Evolutionary conservation across 2,113 vertebrate genomes (phyloP).

Genomic region (Entelurus aequoreus): DNA sequence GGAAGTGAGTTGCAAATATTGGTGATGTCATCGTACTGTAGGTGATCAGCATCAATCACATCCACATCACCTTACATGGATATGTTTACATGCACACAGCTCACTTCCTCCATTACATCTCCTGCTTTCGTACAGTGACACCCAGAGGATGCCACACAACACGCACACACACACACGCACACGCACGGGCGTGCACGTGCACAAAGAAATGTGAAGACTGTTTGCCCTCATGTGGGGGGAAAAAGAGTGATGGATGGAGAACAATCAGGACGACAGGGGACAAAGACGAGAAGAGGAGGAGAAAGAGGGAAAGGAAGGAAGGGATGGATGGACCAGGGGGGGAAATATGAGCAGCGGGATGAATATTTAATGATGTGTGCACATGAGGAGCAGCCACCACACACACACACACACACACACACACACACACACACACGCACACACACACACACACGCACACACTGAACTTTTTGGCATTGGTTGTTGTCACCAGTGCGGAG

Average conservation of each 20-base stretch:
- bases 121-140: constrained; percentile 64
- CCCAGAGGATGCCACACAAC: constrained; percentile 46
- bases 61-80: constrained; percentile 31
- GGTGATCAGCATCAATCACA: too few species aligned
- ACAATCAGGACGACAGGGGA: not conserved
- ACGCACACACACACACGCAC: constrained; percentile 6
- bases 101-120: constrained; percentile 26
- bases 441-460: constrained; percentile 11
- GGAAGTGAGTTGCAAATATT: too few species aligned
- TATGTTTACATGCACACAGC: constrained; percentile 41
- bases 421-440: constrained; percentile 9
- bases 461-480: not conserved
- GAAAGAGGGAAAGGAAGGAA: constrained; percentile 28
- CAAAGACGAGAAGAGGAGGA: constrained; percentile 13
- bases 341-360: constrained; percentile 58
- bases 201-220: not conserved
- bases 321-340: constrained; percentile 47
- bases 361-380: constrained; percentile 78
- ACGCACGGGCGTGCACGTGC: not conserved
- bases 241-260: not conserved
- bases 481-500: too few species aligned
- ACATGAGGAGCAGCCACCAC: constrained; percentile 43
- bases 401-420: constrained; percentile 7
- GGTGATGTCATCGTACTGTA: too few species aligned
- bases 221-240: not conserved